Evolutionary conservation across 1,140 invertebrate species (phyloP).

Genomic region (Drosophila kurseongensis): DNA sequence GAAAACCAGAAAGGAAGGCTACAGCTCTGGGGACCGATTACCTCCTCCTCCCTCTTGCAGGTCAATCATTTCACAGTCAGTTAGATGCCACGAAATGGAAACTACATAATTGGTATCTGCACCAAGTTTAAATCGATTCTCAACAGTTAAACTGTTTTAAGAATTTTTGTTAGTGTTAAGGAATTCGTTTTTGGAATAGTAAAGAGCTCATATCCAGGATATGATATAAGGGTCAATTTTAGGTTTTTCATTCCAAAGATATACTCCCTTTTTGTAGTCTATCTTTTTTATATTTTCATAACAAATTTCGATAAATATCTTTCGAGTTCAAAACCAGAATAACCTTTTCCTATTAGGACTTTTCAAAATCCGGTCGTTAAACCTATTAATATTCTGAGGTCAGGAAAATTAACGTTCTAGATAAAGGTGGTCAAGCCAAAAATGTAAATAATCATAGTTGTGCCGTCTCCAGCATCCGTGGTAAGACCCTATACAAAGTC

Average conservation of each 20-base stretch:
- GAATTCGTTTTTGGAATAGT: too few species aligned
- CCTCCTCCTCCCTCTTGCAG: slow-evolving; percentile 1
- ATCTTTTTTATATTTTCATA: too few species aligned
- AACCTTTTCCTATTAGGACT: not conserved
- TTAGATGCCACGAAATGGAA: not conserved
- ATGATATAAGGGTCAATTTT: too few species aligned
- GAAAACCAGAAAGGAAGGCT: slow-evolving; percentile 28
- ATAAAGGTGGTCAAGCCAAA: not conserved
- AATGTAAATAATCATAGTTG: not conserved
- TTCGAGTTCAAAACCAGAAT: not conserved
- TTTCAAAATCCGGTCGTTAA: not conserved
- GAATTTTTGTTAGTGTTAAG: not conserved
- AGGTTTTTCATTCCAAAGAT: too few species aligned
- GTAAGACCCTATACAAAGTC: not conserved
- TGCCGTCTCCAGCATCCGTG: not conserved
- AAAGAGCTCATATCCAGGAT: too few species aligned
- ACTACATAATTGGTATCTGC: not conserved
- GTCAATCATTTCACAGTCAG: slow-evolving; percentile 13
- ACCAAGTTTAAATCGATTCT: not conserved
- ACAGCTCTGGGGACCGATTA: slow-evolving; percentile 9
- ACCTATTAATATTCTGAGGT: not conserved
- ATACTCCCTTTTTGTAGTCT: too few species aligned
- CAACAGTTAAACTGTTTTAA: not conserved
- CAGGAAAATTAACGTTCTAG: not conserved
- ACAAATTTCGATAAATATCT: too few species aligned